Percentiles rank a stretch among this genome's conserved stretches.
Evolutionary conservation across 1,140 invertebrate genomes (phyloP).

Genomic region (Leucophenga varia): DNA sequence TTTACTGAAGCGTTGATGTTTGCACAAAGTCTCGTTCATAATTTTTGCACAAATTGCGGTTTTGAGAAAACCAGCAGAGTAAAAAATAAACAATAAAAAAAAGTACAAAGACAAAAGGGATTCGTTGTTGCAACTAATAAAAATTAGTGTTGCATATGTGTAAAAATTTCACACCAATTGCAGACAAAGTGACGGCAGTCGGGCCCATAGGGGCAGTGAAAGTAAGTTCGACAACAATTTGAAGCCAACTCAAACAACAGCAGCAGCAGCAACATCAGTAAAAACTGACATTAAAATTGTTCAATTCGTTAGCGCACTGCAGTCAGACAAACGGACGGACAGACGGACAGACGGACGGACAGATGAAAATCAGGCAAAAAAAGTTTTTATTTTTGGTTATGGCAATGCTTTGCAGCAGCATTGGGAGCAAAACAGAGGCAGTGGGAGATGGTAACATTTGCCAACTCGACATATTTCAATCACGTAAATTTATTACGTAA

Average conservation of each 20-base stretch:
- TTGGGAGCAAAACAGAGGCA: no score
- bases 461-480: constrained; percentile 56
- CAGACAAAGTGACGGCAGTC: neutral
- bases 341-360: neutral
- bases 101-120: constrained; percentile 14
- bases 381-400: no score
- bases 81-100: no score
- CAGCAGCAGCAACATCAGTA: no score
- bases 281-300: constrained; percentile 4
- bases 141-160: constrained; percentile 34
- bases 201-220: neutral
- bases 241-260: no score
- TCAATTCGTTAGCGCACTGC: constrained; percentile 36
- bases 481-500: constrained; percentile 57
- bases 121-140: constrained; percentile 31
- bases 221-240: no score
- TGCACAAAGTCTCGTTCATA: constrained; percentile 48
- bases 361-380: constrained; percentile 2
- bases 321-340: constrained; percentile 1
- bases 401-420: no score
- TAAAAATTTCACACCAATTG: constrained; percentile 36
- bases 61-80: constrained; percentile 18
- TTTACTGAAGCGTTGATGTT: constrained; percentile 41
- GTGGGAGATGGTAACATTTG: constrained; percentile 32
- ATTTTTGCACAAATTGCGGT: constrained; percentile 52